These are phyloP conservation scores for Achroia grisella DNA, from an alignment of 1,140 invertebrate species.

Conservation along the genomic window DNA sequence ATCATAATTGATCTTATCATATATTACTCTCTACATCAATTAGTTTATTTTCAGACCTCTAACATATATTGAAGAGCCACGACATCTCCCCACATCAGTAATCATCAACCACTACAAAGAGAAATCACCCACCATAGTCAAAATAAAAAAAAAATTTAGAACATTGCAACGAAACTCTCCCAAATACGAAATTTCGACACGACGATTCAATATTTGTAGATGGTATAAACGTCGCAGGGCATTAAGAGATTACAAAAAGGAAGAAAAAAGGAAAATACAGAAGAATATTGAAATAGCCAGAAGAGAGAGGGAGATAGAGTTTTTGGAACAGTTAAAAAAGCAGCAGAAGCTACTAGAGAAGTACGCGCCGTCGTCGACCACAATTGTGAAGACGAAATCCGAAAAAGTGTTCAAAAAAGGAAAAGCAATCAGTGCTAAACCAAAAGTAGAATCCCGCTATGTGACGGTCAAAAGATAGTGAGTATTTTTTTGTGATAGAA, in stretches of 20 bases:
- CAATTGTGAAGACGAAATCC: neutral
- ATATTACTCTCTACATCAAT: too few relatives aligned
- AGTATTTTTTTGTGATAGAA: neutral
- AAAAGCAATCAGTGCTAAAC: neutral
- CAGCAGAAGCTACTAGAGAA: neutral
- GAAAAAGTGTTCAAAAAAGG: neutral
- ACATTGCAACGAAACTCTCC: neutral
- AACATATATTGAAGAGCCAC: constrained; percentile 14
- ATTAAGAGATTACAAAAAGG: constrained; percentile 12
- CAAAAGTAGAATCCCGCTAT: neutral
- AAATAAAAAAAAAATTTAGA: neutral
- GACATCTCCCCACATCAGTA: constrained; percentile 10
- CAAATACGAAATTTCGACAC: too few relatives aligned
- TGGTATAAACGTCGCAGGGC: constrained; percentile 26
- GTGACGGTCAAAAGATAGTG: neutral
- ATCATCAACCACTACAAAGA: constrained; percentile 10
- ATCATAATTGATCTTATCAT: too few relatives aligned
- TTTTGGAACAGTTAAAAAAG: neutral
- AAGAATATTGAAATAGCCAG: neutral
- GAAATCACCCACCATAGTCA: constrained; percentile 4
- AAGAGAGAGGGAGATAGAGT: neutral
- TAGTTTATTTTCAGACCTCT: constrained; percentile 15
- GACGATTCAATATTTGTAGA: constrained; percentile 8
- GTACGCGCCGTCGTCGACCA: neutral
- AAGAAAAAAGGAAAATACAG: constrained; percentile 7